phyloP scores from a whole-genome alignment of 2,888 invertebrate genomes.

The Germaria angustata region DNA sequence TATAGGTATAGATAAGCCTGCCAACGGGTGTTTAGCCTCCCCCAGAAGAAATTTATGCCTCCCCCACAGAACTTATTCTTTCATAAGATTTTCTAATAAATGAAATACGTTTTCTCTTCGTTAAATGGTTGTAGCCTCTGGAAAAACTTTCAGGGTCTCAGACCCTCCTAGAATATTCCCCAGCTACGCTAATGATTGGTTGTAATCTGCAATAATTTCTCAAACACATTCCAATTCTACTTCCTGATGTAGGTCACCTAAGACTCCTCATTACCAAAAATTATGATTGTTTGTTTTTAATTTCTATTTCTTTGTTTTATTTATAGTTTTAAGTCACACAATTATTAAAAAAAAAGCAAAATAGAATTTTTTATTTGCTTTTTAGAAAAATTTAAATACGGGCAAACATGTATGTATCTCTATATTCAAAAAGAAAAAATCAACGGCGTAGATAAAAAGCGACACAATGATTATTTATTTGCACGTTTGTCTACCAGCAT shows the following conservation, averaged over 20 bases:
- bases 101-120: too few species aligned
- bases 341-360: constrained; percentile 10
- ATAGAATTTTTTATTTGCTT: constrained; percentile 7
- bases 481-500: constrained; percentile 63
- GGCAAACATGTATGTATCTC: not conserved
- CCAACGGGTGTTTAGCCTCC: too few species aligned
- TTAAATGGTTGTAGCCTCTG: too few species aligned
- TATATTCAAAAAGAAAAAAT: not conserved
- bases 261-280: not conserved
- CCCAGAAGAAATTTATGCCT: too few species aligned
- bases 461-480: constrained; percentile 49
- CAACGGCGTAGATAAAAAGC: constrained; percentile 19
- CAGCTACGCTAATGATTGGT: too few species aligned
- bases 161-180: too few species aligned
- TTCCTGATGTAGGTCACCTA: not conserved
- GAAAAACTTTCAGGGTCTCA: too few species aligned
- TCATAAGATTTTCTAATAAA: too few species aligned
- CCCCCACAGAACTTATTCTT: too few species aligned
- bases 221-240: too few species aligned
- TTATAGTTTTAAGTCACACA: constrained; percentile 9
- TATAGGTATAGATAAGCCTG: too few species aligned
- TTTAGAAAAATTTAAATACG: constrained; percentile 24
- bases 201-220: too few species aligned
- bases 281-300: not conserved
- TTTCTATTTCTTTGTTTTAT: not conserved